Base-by-base conservation (phyloP, 2,888 invertebrate species). In the Rutpela maculata region DNA sequence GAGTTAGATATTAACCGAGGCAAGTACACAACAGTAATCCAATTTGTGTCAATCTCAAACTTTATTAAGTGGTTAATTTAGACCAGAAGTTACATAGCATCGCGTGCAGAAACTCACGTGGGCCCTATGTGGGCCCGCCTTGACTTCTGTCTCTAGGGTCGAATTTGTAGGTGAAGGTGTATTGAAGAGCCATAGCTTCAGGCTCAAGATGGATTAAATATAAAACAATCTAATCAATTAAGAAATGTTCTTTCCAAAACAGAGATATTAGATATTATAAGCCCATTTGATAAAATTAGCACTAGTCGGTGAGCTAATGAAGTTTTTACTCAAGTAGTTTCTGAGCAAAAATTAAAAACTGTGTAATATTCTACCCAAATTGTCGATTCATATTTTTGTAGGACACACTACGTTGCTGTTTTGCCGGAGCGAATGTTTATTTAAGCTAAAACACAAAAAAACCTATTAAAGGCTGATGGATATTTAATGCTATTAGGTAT, bases 11-110 rank as follows among this genome's bases (percentile, higher is more conserved):
- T 77, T 66, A 76, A 77, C 77, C 65, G 73, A 68, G 70, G 70
- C 78, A 75, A 76, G 69, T 81, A 79, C 76, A 81, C 79, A 82
- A 82, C 81, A 76, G 78, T 84, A 85, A 85, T 85, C 83, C 84
- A 85, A 85, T 86, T 86, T 84, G 84, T 85, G 85, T 85, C 86
- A 85, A 85, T 86, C 86, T 83, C 83, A 77, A 85, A 85, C 82
- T 85, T 86, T 85, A 85, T 85, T 85, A 86, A 85, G 85, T 85
- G 85, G 84, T 83, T 86, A 84, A 85, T 85, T 85, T 82, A 80
- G 85, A 84, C 80, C 84, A 85, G 80, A 82, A 84, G 84, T 83
- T 72, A 72, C 84, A 83, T 76, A 81, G 79, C 35, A 81, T 84
- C 76, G 81, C 84, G 81, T 82, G 84, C 50, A 50, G 76, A 72